Conservation (phyloP, 53 echinoderm and acorn worm genomes). For the Holothuria scabra region DNA sequence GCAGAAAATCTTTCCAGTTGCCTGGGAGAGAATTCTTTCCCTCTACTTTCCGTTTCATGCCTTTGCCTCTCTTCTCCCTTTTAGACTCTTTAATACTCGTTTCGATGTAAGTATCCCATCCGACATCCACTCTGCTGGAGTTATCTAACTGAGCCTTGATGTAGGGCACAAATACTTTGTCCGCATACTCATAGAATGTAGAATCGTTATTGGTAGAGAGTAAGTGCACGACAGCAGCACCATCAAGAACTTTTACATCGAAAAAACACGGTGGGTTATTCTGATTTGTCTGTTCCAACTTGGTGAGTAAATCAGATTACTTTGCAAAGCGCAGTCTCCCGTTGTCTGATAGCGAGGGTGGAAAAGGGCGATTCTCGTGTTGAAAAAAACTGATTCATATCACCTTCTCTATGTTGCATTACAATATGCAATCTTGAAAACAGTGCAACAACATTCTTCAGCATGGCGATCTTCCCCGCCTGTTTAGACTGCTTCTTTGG, state of each 20-base stretch:
- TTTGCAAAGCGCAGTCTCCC: conserved; percentile 16
- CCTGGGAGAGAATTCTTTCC: conserved; percentile 40
- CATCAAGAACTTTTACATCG: conserved; percentile 36
- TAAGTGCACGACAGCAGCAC: conserved; percentile 43
- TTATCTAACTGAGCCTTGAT: conserved; percentile 15
- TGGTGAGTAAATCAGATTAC: conserved; percentile 24
- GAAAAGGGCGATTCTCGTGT: not conserved
- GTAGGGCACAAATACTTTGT: conserved; percentile 41
- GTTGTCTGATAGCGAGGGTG: conserved; percentile 12
- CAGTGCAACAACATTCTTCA: too few species aligned
- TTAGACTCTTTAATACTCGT: conserved; percentile 53
- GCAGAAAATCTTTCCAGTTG: conserved; percentile 55
- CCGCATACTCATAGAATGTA: conserved; percentile 53
- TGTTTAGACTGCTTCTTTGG: too few species aligned
- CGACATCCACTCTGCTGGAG: conserved; percentile 54
- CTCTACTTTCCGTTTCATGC: conserved; percentile 48
- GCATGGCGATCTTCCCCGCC: too few species aligned
- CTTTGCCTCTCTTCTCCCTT: conserved; percentile 59
- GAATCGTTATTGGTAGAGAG: conserved; percentile 22
- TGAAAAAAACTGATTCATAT: too few species aligned
- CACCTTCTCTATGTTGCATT: too few species aligned
- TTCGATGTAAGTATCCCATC: conserved; percentile 54
- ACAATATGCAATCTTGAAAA: too few species aligned
- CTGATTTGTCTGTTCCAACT: conserved; percentile 11
- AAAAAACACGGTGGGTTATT: too few species aligned